Percentiles rank a stretch among this genome's conserved stretches.
Evolutionary conservation across 2,888 invertebrate species (phyloP).

Genomic region (Hedychridium roseum): DNA sequence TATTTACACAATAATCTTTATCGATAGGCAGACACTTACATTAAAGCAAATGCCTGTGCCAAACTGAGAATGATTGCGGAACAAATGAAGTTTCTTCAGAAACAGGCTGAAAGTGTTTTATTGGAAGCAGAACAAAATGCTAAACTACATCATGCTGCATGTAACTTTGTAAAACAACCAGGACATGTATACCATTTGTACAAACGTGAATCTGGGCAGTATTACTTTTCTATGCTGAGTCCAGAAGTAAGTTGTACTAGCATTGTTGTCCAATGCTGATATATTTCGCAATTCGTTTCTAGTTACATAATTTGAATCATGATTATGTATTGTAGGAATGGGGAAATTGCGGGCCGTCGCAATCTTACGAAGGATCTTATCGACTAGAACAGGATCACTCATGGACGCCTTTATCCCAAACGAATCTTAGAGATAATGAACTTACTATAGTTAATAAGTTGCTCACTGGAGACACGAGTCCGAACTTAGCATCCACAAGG

Average conservation of each 20-base stretch:
- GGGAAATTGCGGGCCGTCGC: constrained; percentile 68
- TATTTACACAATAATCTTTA: constrained; percentile 4
- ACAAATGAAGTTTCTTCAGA: constrained; percentile 75
- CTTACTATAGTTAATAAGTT: constrained; percentile 22
- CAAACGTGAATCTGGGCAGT: constrained; percentile 70
- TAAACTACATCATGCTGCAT: constrained; percentile 74
- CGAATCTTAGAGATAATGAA: constrained; percentile 57
- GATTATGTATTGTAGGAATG: constrained; percentile 70
- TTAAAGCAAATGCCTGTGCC: constrained; percentile 70
- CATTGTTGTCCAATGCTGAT: constrained; percentile 6
- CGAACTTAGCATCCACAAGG: not conserved
- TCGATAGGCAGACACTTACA: constrained; percentile 68
- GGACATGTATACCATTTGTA: constrained; percentile 79
- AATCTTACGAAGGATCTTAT: constrained; percentile 72
- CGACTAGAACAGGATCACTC: constrained; percentile 74
- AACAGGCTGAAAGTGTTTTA: constrained; percentile 70
- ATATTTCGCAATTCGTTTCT: constrained; percentile 49
- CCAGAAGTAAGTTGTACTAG: constrained; percentile 69
- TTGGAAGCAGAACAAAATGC: constrained; percentile 69
- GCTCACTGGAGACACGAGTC: not conserved
- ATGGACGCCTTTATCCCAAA: constrained; percentile 72
- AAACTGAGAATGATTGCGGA: constrained; percentile 75
- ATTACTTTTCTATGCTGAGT: constrained; percentile 78
- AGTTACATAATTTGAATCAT: constrained; percentile 28
- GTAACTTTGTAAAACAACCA: constrained; percentile 78